Conservation (phyloP, 1,140 invertebrate species). For the Phortica variegata region DNA sequence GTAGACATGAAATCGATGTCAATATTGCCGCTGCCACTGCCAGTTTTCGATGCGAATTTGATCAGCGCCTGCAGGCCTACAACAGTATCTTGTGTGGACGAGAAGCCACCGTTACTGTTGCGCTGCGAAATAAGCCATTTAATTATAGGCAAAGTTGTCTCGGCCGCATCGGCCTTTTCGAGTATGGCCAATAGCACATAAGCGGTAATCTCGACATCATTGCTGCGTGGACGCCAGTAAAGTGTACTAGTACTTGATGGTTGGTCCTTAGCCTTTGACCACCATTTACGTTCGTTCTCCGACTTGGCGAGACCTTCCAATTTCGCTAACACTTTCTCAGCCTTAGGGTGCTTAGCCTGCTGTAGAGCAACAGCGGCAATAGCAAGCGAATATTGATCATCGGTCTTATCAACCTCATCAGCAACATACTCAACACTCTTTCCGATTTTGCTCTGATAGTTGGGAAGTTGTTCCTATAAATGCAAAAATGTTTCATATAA, state of each 20-base stretch:
- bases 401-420: constrained; percentile 66
- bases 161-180: constrained; percentile 61
- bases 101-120: constrained; percentile 76
- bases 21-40: constrained; percentile 36
- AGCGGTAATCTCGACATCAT: constrained; percentile 76
- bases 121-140: constrained; percentile 74
- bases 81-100: constrained; percentile 71
- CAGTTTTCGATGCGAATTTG: constrained; percentile 60
- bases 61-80: constrained; percentile 68
- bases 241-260: not conserved
- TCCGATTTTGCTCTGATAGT: constrained; percentile 67
- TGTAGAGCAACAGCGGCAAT: constrained; percentile 77
- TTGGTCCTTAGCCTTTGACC: constrained; percentile 50
- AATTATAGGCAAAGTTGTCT: constrained; percentile 62
- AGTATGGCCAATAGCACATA: constrained; percentile 70
- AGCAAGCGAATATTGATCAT: constrained; percentile 77
- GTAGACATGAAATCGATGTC: constrained; percentile 32
- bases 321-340: constrained; percentile 33
- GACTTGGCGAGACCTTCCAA: constrained; percentile 25
- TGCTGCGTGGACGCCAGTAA: constrained; percentile 59
- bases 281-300: constrained; percentile 43
- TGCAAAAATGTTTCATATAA: constrained; percentile 1
- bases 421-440: constrained; percentile 81
- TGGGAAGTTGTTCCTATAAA: constrained; percentile 47
- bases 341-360: constrained; percentile 66